Base-by-base conservation (phyloP, 1,140 invertebrate genomes). In the Eumaeus atala region DNA sequence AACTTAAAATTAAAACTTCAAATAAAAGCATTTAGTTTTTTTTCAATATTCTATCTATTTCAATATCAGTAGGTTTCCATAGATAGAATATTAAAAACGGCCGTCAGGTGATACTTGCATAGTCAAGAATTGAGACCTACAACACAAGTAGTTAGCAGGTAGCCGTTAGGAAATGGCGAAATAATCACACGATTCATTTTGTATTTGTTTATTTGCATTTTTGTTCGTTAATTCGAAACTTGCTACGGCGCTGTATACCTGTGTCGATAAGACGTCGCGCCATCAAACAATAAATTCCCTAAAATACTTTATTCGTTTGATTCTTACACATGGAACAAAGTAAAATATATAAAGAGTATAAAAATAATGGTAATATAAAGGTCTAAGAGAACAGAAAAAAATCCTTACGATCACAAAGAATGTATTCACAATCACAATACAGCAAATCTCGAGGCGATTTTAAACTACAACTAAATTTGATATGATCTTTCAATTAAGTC, bases 401-500 rank as follows among this genome's bases (percentile, higher is more conserved):
- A 38, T 51, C 18, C 35, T 21, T 51, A 17, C 18, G n/a, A 51
- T 51, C 17, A 17, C 14, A 51, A 44, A 44, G 50, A 51, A 21
- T 51, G 35, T 37, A 34, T 51, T 37, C 17, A 18, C 50, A 38
- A 37, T 37, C 50, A 51, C 36, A 51, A 38, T 38, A 51, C 50
- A 10, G 16, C 12, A 51, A 53, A 33, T 53, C 38, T 34, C 21
- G 9, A 33, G 14, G 17, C 12, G 40, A 17, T 42, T 11, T 42
- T 1, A 18, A 44, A 53, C 28, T 35, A 53, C 38, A 53, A 53
- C 40, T 44, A 44, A 34, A 53, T 44, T 44, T 53, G 51, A 53
- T 53, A 53, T 53, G 51, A 44, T 47, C 40, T 44, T 53, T 54
- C 12, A 54, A 54, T 47, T 54, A 54, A 35, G 51, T 54, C 51